Percentiles rank a stretch among this genome's conserved stretches.
These are phyloP conservation scores for Orestias chungarensis DNA, from an alignment of 2,797 vertebrate species.

Conservation along the genomic window DNA sequence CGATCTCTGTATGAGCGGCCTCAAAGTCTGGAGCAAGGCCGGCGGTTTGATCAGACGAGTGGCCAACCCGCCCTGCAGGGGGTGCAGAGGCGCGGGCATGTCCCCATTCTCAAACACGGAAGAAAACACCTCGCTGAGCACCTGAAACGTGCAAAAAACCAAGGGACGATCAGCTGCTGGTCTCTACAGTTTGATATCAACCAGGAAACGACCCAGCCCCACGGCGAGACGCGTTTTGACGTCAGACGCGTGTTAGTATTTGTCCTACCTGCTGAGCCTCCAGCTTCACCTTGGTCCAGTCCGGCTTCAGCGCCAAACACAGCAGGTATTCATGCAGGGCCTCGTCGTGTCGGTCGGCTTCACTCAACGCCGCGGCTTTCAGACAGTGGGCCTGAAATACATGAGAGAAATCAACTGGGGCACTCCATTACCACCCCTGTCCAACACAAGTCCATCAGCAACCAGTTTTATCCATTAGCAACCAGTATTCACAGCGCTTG, in stretches of 20 bases:
- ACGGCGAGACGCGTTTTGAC: no score
- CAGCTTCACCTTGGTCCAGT: conserved; percentile 86
- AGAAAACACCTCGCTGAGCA: conserved; percentile 87
- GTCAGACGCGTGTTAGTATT: background rate
- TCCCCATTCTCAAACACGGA: conserved; percentile 87
- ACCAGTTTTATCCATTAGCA: no score
- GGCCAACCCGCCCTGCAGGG: conserved; percentile 71
- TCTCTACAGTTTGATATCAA: no score
- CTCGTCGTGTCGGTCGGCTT: conserved; percentile 84
- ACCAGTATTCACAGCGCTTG: no score
- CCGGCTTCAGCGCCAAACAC: conserved; percentile 88
- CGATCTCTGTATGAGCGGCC: conserved; percentile 60
- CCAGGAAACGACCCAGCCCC: no score
- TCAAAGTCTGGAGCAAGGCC: conserved; percentile 74
- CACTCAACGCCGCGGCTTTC: conserved; percentile 85
- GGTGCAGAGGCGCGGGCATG: conserved; percentile 78
- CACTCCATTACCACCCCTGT: background rate
- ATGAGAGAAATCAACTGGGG: no score
- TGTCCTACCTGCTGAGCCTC: conserved; percentile 87
- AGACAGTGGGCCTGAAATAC: conserved; percentile 83
- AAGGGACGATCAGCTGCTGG: no score
- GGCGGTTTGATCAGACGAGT: conserved; percentile 81
- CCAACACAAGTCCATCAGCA: no score
- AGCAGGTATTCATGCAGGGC: conserved; percentile 89
- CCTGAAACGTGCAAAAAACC: conserved; percentile 63